Evolutionary conservation across 2,113 vertebrate genomes (phyloP), one percentile per base, ranked within the genome.

Genomic region (Muscicapa adusta): DNA sequence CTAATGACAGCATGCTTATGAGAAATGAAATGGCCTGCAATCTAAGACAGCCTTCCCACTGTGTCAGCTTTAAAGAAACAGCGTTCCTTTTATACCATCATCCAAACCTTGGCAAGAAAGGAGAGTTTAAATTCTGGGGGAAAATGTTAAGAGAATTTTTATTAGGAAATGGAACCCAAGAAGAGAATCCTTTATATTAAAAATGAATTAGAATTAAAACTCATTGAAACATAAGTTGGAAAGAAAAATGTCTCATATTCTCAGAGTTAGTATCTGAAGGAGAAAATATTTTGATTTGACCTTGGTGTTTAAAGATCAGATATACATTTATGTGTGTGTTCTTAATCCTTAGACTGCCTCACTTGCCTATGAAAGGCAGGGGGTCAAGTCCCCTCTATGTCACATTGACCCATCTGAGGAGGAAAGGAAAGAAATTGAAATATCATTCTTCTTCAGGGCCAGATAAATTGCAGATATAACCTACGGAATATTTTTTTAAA

Each of bases 1-100:
- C 96, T 93, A 96, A 96, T 96, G 94, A 97, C 88, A 79, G 87
- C 85, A 60, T 54, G 80, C 86, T 98, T 96, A 97, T 97, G 95
- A 97, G 97, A 98, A 97, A 88, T 78, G 85, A 96, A 95, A 93
- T 92, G 43, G 23, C 74, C 72, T 96, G 93, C 91, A 91, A 67
- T 95, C 91, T 85, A 91, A 91, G 85, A 63, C 60, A 96, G 93
- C 72, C 94, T 85, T 85, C 72, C 96, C 80, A 70, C 47, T 94
- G 76, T 94, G 74, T 96, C 97, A 96, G 92, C 90, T 80, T 96
- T 95, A 94, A 96, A 97, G 94, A 78, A 78, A 88, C 53, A 96
- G 61, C 61, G 60, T 73, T 85, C 34, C n/a, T 81, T 92, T 96
- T 93, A 54, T 85, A 74, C 70, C 22, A 6, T 75, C 84, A 74